Percentiles rank a stretch among this genome's conserved stretches.
These are phyloP conservation scores for Egretta garzetta DNA, from an alignment of 2,113 vertebrate species.

Conservation along the genomic window DNA sequence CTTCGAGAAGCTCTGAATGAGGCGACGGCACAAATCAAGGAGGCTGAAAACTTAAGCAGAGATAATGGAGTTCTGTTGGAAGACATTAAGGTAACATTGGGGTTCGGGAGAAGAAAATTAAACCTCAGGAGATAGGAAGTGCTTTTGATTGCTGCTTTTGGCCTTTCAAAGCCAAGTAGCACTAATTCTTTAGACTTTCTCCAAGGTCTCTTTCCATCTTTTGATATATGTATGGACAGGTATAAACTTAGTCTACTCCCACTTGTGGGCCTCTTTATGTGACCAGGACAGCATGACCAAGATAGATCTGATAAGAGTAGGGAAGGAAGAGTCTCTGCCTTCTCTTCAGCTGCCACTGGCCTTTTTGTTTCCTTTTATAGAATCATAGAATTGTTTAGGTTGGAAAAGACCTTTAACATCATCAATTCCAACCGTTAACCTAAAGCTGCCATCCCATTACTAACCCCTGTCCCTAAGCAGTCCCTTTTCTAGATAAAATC, in stretches of 20 bases:
- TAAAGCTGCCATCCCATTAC: too few species aligned
- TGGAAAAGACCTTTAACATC: too few species aligned
- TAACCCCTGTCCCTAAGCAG: too few species aligned
- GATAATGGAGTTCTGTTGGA: conserved; percentile 77
- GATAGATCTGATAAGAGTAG: background rate
- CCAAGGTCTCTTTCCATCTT: background rate
- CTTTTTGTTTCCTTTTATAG: background rate
- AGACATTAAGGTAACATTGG: conserved; percentile 80
- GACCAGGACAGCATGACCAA: background rate
- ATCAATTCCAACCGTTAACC: too few species aligned
- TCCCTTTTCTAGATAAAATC: background rate
- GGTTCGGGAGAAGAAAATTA: background rate
- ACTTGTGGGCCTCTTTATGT: background rate
- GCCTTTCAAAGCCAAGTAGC: background rate
- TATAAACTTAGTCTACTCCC: background rate
- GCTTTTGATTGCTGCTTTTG: background rate
- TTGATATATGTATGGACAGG: background rate
- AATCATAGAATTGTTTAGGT: background rate
- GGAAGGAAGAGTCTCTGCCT: background rate
- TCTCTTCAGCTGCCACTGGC: background rate
- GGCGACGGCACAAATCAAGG: conserved; percentile 74
- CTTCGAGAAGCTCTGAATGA: conserved; percentile 81
- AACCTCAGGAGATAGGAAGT: background rate
- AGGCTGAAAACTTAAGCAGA: conserved; percentile 82
- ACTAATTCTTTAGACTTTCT: background rate